Evolutionary conservation across 2,113 vertebrate genomes (phyloP).

Genomic region (Poeciliopsis prolifica): DNA sequence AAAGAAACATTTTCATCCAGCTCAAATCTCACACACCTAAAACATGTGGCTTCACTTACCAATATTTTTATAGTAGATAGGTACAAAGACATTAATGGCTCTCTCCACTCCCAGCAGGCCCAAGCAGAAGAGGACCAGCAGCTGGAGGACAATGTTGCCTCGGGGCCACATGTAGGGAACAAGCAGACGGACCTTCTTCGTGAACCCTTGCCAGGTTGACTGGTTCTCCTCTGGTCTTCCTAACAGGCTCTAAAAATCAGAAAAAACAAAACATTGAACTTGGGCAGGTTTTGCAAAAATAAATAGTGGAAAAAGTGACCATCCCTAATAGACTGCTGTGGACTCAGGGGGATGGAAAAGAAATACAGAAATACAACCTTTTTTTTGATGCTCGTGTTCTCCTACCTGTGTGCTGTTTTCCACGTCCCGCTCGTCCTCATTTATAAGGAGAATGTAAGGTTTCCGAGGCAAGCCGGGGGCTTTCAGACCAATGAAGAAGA

Average conservation of each 20-base stretch:
- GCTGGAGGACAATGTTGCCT: conserved; percentile 84
- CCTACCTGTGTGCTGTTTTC: conserved; percentile 83
- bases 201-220: conserved; percentile 90
- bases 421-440: conserved; percentile 89
- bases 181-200: conserved; percentile 85
- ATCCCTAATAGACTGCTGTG: too few species aligned
- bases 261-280: background rate
- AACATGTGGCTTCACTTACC: conserved; percentile 77
- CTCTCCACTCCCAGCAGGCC: conserved; percentile 87
- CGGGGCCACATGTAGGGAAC: conserved; percentile 92
- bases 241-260: conserved; percentile 72
- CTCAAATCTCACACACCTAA: background rate
- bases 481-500: conserved; percentile 90
- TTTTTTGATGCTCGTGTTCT: background rate
- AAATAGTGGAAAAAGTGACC: too few species aligned
- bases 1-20: background rate
- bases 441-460: conserved; percentile 89
- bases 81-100: conserved; percentile 91
- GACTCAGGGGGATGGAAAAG: too few species aligned
- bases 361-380: too few species aligned
- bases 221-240: conserved; percentile 35
- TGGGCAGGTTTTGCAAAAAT: too few species aligned
- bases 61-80: conserved; percentile 92
- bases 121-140: conserved; percentile 89
- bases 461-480: conserved; percentile 88